Evolutionary conservation across 2,888 invertebrate genomes (phyloP), one percentile per base, ranked within the genome.

Genomic region (Catocala fraxini): DNA sequence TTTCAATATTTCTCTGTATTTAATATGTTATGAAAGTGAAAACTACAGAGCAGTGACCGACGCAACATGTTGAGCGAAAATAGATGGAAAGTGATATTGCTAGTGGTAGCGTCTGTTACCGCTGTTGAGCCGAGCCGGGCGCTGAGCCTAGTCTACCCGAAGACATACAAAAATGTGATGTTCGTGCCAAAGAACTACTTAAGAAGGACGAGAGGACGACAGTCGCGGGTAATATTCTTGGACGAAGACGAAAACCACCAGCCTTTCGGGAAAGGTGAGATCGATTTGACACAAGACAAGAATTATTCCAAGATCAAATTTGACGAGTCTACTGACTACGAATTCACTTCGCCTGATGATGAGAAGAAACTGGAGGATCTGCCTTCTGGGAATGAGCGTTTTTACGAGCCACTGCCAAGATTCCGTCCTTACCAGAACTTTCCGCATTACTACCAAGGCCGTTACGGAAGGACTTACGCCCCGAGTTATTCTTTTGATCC

Each of bases 1-100:
- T 67, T 60, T 75, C 77, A 78, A 59, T 59, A 71, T 70, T n/a
- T 39, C 34, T 59, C 51, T 63, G 56, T 68, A 61, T 15, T 64
- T 49, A 65, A 10, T 56, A 80, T 81, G 88, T 85, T 86, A 93
- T 93, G 93, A 93, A 93, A 93, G 93, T 93, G 93, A 89, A 89
- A 87, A 73, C 81, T 15, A 60, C 79, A 76, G 91, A 84, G 80
- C 92, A 92, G 83, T 92, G 93, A 92, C 92, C 93, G 91, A 75
- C 42, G 52, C 88, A 93, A 90, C 84, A 94, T 94, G 94, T 89
- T 89, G 39, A 87, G 89, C 86, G 91, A 88, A 86, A 89, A 91
- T 85, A 86, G 85, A 84, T 94, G 93, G 94, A 94, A 94, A 93
- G 93, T 94, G 80, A 78, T 93, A 77, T 77, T 94, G 77, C 82